phyloP scores from a whole-genome alignment of 2,113 vertebrate species.

The Corythornis vintsioides region DNA sequence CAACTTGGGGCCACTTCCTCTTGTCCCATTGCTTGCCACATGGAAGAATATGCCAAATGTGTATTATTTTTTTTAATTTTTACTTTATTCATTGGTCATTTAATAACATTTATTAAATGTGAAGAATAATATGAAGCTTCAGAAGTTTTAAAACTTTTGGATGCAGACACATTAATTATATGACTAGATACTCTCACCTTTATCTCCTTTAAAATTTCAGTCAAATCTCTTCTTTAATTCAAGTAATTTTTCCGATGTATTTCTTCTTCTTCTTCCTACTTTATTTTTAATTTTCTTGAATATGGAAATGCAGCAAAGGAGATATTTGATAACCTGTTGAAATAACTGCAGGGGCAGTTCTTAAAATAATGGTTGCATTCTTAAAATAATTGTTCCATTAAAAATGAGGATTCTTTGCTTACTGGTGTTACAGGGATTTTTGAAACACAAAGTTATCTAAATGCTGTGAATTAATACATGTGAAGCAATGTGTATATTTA shows the following conservation, averaged over 20 bases:
- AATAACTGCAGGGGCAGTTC: neutral
- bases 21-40: too few species aligned
- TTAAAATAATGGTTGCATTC: neutral
- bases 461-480: neutral
- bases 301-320: neutral
- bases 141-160: neutral
- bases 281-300: neutral
- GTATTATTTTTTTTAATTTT: neutral
- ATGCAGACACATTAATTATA: neutral
- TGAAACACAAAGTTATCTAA: neutral
- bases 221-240: neutral
- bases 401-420: neutral
- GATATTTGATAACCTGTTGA: neutral
- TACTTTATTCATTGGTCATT: neutral
- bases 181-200: neutral
- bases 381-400: neutral
- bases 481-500: neutral
- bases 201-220: neutral
- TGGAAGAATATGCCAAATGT: too few species aligned
- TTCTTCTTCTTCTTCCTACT: too few species aligned
- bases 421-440: neutral
- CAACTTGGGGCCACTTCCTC: too few species aligned
- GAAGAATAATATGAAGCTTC: neutral
- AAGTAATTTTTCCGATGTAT: neutral
- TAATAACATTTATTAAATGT: neutral